These are phyloP conservation scores for Drosophila ambigua DNA, from an alignment of 1,140 invertebrate genomes.

Conservation along the genomic window DNA sequence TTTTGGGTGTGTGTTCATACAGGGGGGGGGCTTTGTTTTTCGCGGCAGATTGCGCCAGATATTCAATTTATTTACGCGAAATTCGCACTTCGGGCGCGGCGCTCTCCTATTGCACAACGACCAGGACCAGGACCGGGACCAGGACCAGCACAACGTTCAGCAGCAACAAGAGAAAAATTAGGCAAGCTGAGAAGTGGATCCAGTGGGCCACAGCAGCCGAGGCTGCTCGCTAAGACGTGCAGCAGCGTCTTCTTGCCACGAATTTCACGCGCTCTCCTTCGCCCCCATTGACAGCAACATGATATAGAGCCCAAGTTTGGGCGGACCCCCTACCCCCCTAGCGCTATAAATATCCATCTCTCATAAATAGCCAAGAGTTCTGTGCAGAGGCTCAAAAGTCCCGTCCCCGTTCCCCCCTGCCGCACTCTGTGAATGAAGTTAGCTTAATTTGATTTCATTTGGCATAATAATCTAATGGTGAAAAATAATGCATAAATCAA, in stretches of 20 bases:
- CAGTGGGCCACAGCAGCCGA: neutral
- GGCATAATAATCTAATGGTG: too few species aligned
- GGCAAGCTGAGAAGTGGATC: neutral
- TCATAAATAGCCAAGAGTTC: too few species aligned
- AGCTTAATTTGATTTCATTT: too few species aligned
- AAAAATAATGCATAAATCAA: too few species aligned
- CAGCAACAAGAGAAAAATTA: too few species aligned
- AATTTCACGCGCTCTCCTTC: neutral
- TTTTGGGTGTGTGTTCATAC: neutral
- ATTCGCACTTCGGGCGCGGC: constrained; percentile 57
- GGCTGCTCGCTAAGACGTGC: neutral
- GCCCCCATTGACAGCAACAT: constrained; percentile 26
- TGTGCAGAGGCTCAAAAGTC: too few species aligned
- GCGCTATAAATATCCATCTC: too few species aligned
- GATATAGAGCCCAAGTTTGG: constrained; percentile 36
- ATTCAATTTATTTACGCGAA: constrained; percentile 75
- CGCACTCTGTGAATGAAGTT: too few species aligned
- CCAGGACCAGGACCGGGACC: neutral
- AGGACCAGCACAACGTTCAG: neutral
- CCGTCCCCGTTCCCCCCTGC: too few species aligned
- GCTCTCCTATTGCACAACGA: constrained; percentile 35
- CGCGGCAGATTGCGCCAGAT: constrained; percentile 72
- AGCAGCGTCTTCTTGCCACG: constrained; percentile 5
- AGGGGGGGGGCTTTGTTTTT: constrained; percentile 27
- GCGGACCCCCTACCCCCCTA: neutral